A percentile compares a stretch with the other conserved stretches of the same genome.
These are phyloP conservation scores for Aurelia sp. DNA, from an alignment of 30 jellyfish, hydroid and myxozoan genomes.

Conservation along the genomic window DNA sequence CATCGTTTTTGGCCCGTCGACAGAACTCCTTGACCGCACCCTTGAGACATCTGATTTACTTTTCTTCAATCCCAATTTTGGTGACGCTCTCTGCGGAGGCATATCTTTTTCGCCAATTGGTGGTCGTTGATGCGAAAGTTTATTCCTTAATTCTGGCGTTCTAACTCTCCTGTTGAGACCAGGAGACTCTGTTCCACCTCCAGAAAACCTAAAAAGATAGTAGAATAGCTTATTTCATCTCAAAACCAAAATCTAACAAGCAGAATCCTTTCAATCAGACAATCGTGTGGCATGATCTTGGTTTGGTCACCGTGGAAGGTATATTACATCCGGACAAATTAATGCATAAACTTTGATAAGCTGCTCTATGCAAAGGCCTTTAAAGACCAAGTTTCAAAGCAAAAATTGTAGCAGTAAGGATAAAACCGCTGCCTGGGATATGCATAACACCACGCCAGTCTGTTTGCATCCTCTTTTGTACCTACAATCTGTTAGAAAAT, in stretches of 20 bases:
- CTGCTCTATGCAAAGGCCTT: too few species aligned
- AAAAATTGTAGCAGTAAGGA: too few species aligned
- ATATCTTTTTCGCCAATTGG: conserved; percentile 3
- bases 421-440: too few species aligned
- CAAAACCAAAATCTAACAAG: not conserved
- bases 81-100: conserved; percentile 8
- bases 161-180: not conserved
- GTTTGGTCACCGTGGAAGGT: too few species aligned
- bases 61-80: conserved; percentile 50
- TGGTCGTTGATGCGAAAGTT: conserved; percentile 22
- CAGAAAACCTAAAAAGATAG: conserved; percentile 13
- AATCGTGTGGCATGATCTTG: too few species aligned
- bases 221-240: not conserved
- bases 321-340: too few species aligned
- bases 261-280: not conserved
- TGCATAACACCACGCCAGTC: too few species aligned
- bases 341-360: too few species aligned
- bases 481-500: too few species aligned
- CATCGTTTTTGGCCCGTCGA: conserved; percentile 33
- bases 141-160: conserved; percentile 24
- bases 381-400: too few species aligned
- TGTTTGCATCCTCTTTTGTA: too few species aligned
- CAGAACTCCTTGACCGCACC: conserved; percentile 36
- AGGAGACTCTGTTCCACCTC: conserved; percentile 8
- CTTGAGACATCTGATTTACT: conserved; percentile 70